Evolutionary conservation across 2,888 invertebrate genomes (phyloP), one percentile per base, ranked within the genome.

Genomic region (Drosophila crucigera): DNA sequence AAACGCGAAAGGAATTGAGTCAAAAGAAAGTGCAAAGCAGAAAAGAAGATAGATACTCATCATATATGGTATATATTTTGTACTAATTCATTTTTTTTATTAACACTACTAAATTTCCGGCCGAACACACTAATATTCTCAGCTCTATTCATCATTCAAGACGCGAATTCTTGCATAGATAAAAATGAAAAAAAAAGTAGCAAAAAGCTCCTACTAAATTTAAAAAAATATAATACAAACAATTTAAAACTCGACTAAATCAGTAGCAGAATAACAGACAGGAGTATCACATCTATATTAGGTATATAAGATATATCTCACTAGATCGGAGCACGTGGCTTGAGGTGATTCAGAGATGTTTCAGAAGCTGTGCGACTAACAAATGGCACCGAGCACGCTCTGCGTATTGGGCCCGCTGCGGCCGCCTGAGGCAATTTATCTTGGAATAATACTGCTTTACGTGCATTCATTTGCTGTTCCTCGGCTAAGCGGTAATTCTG

Each of bases 401-500:
- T 73, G 28, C 65, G 68, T 0, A 77, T 56, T 11, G 39, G 14
- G 1, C 39, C 30, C 14, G 7, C 28, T 16, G 0, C 1, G 16
- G n/a, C 14, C 43, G 4, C 9, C 9, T 9, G 16, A 16, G 25
- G 5, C 22, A 43, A 30, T 10, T 28, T 50, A 28, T 19, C 50
- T 28, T 19, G 28, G 52, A 31, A 43, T 9, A 4, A 7, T 14
- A 3, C 6, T 9, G 30, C 5, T 73, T 92, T 93, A 1, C 91
- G 85, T 25, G 94, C 94, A 85, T 95, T 95, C 71, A 80, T 88
- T 1, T 86, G 19, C 31, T 87, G 70, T 37, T 91, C 92, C n/a
- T 92, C 93, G 52, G 83, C 78, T n/a, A 67, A 68, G 3, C 84
- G 83, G 39, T 95, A 95, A 1, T 94, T 93, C 50, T 95, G 94